Percentiles rank a stretch among this genome's conserved stretches.
These are phyloP conservation scores for Aplysina aerophoba DNA, from an alignment of 37 sponge, comb jelly and placozoan genomes.

Conservation along the genomic window DNA sequence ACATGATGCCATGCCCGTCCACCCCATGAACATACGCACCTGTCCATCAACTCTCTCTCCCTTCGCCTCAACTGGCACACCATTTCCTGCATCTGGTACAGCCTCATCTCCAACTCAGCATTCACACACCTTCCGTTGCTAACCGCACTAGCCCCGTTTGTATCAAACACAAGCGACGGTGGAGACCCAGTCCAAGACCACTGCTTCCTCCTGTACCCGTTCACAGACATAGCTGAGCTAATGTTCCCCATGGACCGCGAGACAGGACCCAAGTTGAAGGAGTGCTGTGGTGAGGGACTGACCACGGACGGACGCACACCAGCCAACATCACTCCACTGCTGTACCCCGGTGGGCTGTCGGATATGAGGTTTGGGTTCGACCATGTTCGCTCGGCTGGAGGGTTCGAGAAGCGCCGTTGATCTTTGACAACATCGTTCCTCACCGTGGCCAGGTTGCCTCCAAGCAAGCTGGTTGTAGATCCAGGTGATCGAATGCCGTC, in stretches of 20 bases:
- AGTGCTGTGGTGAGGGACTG: not conserved
- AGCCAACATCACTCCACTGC: not conserved
- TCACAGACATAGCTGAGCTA: not conserved
- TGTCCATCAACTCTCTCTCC: conserved; percentile 72
- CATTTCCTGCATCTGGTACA: conserved; percentile 29
- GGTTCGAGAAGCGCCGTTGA: not conserved
- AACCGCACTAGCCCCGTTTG: conserved; percentile 13
- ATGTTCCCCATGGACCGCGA: not conserved
- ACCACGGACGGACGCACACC: not conserved
- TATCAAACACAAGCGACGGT: not conserved
- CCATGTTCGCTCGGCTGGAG: not conserved
- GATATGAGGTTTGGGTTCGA: conserved; percentile 3
- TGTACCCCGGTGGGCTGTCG: not conserved
- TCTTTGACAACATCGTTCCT: conserved; percentile 12
- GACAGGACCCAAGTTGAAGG: not conserved
- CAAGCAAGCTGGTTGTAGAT: not conserved
- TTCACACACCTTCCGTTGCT: not conserved
- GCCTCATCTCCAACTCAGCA: conserved; percentile 48
- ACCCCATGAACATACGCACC: conserved; percentile 35
- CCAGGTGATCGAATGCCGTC: not conserved
- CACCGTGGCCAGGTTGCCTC: not conserved
- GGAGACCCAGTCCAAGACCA: not conserved
- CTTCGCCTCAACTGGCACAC: conserved; percentile 55
- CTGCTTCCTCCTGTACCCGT: not conserved
- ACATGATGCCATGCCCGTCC: not conserved